Base-by-base conservation (phyloP, 2,888 invertebrate species). In the Merodon equestris region DNA sequence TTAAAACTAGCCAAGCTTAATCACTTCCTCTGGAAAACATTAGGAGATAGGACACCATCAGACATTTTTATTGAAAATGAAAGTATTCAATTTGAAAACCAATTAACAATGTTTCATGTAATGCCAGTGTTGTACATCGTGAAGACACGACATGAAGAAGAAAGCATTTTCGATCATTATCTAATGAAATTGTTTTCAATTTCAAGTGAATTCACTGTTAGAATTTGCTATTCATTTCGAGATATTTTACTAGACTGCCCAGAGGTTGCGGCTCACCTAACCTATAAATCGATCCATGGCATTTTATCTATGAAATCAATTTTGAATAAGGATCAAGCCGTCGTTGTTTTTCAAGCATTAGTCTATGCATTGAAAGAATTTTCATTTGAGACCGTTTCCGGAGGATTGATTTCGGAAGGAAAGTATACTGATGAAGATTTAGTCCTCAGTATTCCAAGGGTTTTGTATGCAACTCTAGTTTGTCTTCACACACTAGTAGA, bases 381-480 rank as follows among this genome's bases (percentile, higher is more conserved):
- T 57, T 87, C 88, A 2, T 70, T 82, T 48, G 50, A 82, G 64
- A 38, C 9, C 1, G 9, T 12, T 44, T 10, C 57, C 9, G 9
- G 3, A 14, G 19, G 42, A 15, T 14, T 7, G 40, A 2, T 0
- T 18, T 7, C 4, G 1, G 19, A 63, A n/a, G 14, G 50, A 44
- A 54, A 40, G 13, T 0, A 1, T 1, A 1, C 18, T n/a, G 34
- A 14, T 13, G 18, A 88, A 1, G 89, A 91, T 81, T 86, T 88
- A 1, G 86, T 91, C 19, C 84, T 89, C 1, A 87, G 89, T 44
- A 88, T 89, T 83, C 90, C 90, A 0, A 87, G 88, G 45, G 91
- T 93, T 19, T 88, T 94, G 85, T 91, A 92, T 9, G 91, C 93
- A n/a, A 90, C 94, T 0, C 87, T 95, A 68, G 92, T 94, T 67